These are phyloP conservation scores for Clamator glandarius DNA, from an alignment of 2,797 vertebrate genomes.

Conservation along the genomic window DNA sequence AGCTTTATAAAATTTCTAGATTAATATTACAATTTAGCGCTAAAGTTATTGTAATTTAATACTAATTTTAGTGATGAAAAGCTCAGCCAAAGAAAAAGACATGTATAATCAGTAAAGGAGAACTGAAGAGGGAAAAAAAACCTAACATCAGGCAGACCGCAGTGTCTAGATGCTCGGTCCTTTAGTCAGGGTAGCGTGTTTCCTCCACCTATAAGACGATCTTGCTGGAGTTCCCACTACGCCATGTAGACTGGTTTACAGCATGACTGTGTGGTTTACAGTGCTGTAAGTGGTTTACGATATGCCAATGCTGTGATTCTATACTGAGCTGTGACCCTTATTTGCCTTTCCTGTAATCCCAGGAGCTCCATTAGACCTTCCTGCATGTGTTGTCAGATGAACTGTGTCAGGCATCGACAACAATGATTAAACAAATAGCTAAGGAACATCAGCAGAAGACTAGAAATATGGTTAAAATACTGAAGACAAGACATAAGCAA, in stretches of 20 bases:
- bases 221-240: neutral
- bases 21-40: neutral
- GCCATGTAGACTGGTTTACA: rapidly evolving
- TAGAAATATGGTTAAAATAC: neutral
- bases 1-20: neutral
- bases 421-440: neutral
- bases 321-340: neutral
- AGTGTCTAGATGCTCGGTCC: rapidly evolving
- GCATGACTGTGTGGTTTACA: neutral
- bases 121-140: neutral
- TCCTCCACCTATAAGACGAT: neutral
- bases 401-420: neutral
- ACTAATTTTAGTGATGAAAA: neutral
- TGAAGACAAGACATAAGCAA: neutral
- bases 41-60: neutral
- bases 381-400: neutral
- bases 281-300: neutral
- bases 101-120: neutral
- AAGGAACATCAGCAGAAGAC: neutral
- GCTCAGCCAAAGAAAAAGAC: neutral
- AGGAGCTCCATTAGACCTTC: neutral
- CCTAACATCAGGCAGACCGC: neutral
- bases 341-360: neutral
- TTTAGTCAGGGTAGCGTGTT: rapidly evolving
- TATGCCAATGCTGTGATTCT: rapidly evolving